Conservation (phyloP, 2,113 vertebrate genomes). For the Stigmatopora argus region DNA sequence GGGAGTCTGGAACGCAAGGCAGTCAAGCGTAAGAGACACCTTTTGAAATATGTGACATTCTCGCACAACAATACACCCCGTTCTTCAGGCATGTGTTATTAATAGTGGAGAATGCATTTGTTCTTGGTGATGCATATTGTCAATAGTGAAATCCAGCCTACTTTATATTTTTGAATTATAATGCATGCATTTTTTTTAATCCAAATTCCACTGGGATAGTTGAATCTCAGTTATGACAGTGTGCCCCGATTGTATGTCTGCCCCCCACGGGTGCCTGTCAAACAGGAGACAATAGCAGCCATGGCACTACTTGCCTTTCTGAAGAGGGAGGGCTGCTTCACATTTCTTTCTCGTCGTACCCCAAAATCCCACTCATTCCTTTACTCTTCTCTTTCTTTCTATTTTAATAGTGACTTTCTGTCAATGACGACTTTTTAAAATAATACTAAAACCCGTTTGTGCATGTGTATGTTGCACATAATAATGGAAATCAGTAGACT, state of each 20-base stretch:
- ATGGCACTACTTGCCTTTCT: constrained; percentile 47
- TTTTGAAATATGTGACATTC: constrained; percentile 14
- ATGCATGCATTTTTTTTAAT: constrained; percentile 26
- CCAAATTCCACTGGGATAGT: constrained; percentile 14
- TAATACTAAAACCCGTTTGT: constrained; percentile 33
- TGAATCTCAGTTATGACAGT: constrained; percentile 41
- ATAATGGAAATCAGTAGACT: background rate
- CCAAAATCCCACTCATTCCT: background rate
- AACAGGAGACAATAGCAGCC: constrained; percentile 40
- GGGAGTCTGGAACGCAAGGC: constrained; percentile 2
- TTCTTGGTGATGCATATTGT: constrained; percentile 48
- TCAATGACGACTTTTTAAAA: constrained; percentile 52
- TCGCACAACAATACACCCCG: background rate
- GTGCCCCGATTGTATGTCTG: constrained; percentile 7
- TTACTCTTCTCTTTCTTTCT: background rate
- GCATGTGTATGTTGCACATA: background rate
- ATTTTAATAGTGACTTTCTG: constrained; percentile 22
- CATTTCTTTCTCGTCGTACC: background rate
- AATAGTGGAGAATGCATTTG: constrained; percentile 32
- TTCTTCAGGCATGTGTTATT: constrained; percentile 22
- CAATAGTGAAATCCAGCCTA: constrained; percentile 10
- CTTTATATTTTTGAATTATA: constrained; percentile 31
- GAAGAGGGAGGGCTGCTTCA: constrained; percentile 32
- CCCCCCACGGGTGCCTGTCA: constrained; percentile 44
- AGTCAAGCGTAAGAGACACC: constrained; percentile 8